A percentile compares a stretch with the other conserved stretches of the same genome.
Conservation (phyloP, 1,140 invertebrate species). For the Teleogryllus occipitalis region DNA sequence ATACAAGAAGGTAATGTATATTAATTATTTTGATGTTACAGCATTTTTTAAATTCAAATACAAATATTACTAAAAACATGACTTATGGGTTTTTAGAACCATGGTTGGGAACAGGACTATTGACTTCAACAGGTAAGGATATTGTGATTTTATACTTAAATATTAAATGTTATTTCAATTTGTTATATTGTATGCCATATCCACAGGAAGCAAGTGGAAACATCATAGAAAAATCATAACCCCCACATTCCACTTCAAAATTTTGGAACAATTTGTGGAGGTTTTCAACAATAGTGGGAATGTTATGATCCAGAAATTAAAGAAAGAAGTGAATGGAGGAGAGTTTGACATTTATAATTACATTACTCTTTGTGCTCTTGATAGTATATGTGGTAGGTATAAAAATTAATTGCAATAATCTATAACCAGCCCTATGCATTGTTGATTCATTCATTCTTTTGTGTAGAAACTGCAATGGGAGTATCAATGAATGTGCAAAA, state of each 20-base stretch:
- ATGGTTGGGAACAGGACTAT: not conserved
- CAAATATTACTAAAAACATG: not conserved
- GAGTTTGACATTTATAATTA: conserved; percentile 42
- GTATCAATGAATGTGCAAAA: conserved; percentile 62
- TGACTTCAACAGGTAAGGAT: not conserved
- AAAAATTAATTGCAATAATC: not conserved
- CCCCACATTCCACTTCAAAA: conserved; percentile 58
- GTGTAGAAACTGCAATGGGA: conserved; percentile 77
- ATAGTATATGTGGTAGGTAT: conserved; percentile 53
- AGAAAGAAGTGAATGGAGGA: conserved; percentile 10
- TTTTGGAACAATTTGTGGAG: conserved; percentile 50
- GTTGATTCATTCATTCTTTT: not conserved
- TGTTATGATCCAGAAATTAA: conserved; percentile 32
- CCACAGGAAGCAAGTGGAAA: conserved; percentile 42
- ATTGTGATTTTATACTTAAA: not conserved
- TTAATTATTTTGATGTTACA: not conserved
- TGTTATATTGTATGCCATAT: not conserved
- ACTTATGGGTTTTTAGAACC: not conserved
- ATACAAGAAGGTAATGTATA: not conserved
- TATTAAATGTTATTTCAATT: not conserved
- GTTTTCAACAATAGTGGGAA: conserved; percentile 50
- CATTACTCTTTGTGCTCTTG: conserved; percentile 47
- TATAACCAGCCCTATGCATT: not conserved
- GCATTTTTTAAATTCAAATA: not conserved
- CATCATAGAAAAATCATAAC: conserved; percentile 48